Evolutionary conservation across 2,797 vertebrate species (phyloP).

Genomic region (Vespertilio murinus): DNA sequence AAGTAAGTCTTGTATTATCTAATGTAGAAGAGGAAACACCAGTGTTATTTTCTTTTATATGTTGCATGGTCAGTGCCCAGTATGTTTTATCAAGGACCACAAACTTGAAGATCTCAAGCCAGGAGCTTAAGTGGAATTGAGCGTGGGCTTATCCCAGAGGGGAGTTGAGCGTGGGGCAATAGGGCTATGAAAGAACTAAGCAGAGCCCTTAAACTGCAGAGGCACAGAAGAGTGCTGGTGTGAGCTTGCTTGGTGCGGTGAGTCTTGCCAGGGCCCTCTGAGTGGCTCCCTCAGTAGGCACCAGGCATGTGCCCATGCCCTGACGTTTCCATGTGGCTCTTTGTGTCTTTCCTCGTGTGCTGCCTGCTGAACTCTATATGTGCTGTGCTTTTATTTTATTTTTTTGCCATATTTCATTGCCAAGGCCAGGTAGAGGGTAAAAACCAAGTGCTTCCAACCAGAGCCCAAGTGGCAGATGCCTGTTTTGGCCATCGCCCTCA

Average conservation of each 20-base stretch:
- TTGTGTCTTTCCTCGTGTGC: neutral
- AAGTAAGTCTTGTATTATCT: neutral
- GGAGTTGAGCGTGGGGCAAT: neutral
- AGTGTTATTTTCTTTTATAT: neutral
- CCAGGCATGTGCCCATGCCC: neutral
- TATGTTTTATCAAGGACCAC: neutral
- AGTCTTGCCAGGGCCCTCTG: neutral
- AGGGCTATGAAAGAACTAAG: neutral
- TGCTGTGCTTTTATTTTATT: neutral
- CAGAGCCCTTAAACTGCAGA: accelerated
- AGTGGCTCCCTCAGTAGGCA: neutral
- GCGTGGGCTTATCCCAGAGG: neutral
- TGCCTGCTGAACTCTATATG: neutral
- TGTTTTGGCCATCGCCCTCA: neutral
- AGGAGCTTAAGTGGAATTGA: neutral
- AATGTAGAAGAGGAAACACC: neutral
- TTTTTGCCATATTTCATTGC: neutral
- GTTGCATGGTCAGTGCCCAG: neutral
- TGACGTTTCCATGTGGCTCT: neutral
- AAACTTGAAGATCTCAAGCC: neutral
- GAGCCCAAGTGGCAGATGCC: neutral
- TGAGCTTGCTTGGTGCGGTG: too few species aligned
- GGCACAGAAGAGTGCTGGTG: neutral
- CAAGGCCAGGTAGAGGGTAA: neutral
- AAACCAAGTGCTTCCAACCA: neutral